Evolutionary conservation across 2,797 vertebrate genomes (phyloP), one percentile per base, ranked within the genome.

Genomic region (Rallus crepitans): DNA sequence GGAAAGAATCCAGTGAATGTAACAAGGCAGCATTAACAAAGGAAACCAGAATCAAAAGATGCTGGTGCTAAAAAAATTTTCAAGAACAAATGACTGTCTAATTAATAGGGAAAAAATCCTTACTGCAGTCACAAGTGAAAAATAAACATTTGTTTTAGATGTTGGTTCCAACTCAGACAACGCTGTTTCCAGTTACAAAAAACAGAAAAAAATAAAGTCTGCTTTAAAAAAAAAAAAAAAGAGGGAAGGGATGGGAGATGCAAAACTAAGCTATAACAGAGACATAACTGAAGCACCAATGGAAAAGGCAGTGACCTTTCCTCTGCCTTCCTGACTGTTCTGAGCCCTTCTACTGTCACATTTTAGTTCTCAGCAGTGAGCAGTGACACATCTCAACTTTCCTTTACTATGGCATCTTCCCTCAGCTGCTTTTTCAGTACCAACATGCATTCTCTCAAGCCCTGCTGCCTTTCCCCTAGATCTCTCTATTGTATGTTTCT

Each of bases 401-500:
- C 6, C 37, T 57, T 55, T 35, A 9, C 56, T 28, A 19, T 20
- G 39, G 3, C 33, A n/a, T 17, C 25, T 48, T 14, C 6, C 11
- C 65, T 65, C 50, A 64, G 24, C 24, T 20, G 5, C 55, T 25
- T 65, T 73, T 24, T 15, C 6, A 15, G 13, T 8, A 15, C 9
- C 15, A 35, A 19, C 15, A 7, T 2, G 3, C 60, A 12, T 17
- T 53, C 33, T 50, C 28, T 72, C 40, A 25, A 35, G 37, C 7
- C 9, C 56, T 73, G 40, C 31, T 90, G 65, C 65, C 57, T 77
- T 47, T 50, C 15, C 18, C 47, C 42, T 24, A 23, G 3, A 53
- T 18, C 25, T 40, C 27, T 21, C 12, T 3, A 4, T 5, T 28
- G 37, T 10, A 10, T 0, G 1, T 19, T 61, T 71, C 39, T 71